phyloP scores from a whole-genome alignment of 1,140 invertebrate species.

The Ceratoteleas bidentatus region DNA sequence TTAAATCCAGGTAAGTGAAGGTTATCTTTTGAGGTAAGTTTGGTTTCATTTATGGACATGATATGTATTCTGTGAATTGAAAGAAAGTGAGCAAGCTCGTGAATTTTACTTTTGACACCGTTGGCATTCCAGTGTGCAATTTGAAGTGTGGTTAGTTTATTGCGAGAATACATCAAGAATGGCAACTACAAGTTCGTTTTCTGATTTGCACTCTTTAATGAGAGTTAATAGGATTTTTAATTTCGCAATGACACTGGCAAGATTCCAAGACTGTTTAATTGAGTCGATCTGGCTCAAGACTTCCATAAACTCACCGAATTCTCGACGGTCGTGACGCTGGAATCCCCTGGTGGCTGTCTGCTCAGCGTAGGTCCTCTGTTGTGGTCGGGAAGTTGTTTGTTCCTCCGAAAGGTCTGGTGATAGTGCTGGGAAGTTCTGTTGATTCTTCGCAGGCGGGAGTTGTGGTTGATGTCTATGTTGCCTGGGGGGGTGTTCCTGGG shows the following conservation, averaged over 20 bases:
- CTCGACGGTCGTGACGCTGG: too few relatives aligned
- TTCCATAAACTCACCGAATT: slow-evolving; percentile 8
- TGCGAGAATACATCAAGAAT: not conserved
- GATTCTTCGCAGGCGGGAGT: too few relatives aligned
- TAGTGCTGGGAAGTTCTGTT: too few relatives aligned
- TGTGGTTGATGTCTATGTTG: too few relatives aligned
- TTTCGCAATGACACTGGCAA: not conserved
- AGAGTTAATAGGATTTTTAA: not conserved
- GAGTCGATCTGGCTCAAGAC: not conserved
- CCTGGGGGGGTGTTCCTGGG: too few relatives aligned
- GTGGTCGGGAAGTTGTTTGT: too few relatives aligned
- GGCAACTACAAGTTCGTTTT: not conserved
- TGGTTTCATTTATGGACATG: slow-evolving; percentile 19
- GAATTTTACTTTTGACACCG: slow-evolving; percentile 14
- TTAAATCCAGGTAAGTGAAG: not conserved
- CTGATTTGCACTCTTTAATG: not conserved
- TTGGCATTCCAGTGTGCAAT: slow-evolving; percentile 22
- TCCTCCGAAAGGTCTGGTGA: too few relatives aligned
- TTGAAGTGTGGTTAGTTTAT: not conserved
- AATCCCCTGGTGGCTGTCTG: too few relatives aligned
- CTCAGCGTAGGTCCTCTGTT: too few relatives aligned
- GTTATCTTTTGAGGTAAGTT: not conserved
- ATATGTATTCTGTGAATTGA: slow-evolving; percentile 1
- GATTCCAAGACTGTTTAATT: slow-evolving; percentile 7
- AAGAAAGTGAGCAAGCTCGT: slow-evolving; percentile 9